Percentiles rank a stretch among this genome's conserved stretches.
Conservation (phyloP, 2,888 invertebrate species). For the Trachelus tabidus region DNA sequence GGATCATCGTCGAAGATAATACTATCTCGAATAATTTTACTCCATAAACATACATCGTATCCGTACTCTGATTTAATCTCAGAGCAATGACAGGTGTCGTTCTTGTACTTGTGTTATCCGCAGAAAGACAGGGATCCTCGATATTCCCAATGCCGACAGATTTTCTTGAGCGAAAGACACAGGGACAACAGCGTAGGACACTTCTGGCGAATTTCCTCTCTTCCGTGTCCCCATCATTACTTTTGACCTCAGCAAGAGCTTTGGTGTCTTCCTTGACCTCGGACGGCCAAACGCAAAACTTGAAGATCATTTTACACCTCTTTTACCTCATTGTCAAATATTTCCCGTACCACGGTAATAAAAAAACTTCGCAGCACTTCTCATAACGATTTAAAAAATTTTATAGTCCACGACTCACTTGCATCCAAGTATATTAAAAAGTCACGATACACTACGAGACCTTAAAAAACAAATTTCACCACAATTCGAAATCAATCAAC, state of each 20-base stretch:
- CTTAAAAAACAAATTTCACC: background rate
- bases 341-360: background rate
- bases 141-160: constrained; percentile 48
- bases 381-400: background rate
- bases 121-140: constrained; percentile 37
- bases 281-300: constrained; percentile 54
- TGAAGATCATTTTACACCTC: constrained; percentile 50
- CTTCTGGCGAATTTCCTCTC: constrained; percentile 41
- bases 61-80: constrained; percentile 43
- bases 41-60: constrained; percentile 45
- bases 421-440: background rate
- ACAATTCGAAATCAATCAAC: background rate
- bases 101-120: constrained; percentile 23
- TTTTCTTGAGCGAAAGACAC: constrained; percentile 56
- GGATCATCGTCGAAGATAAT: background rate
- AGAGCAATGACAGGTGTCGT: constrained; percentile 57
- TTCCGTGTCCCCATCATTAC: constrained; percentile 20
- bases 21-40: background rate
- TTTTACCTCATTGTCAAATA: background rate
- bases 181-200: constrained; percentile 58
- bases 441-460: background rate
- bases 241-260: constrained; percentile 28
- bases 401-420: background rate
- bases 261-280: constrained; percentile 42
- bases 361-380: background rate